Percentiles rank a stretch among this genome's conserved stretches.
Conservation (phyloP, 2,888 invertebrate genomes). For the Aethes cnicana region DNA sequence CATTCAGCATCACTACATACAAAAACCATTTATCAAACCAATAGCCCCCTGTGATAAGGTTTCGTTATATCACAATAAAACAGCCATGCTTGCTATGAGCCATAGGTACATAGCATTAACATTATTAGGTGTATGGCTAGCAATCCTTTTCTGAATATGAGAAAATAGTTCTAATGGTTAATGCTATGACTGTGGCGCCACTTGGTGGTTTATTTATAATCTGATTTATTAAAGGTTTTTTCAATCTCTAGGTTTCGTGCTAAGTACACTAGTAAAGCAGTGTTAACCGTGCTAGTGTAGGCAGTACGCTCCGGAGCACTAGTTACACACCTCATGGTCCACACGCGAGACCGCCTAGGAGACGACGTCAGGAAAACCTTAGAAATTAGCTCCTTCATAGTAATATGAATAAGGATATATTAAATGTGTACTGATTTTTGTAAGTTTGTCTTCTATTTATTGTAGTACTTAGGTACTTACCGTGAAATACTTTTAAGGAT, state of each 20-base stretch:
- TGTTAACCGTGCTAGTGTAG: slow-evolving; percentile 79
- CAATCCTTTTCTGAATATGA: slow-evolving; percentile 38
- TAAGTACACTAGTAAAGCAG: slow-evolving; percentile 83
- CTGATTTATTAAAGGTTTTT: slow-evolving; percentile 75
- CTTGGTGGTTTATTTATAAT: slow-evolving; percentile 54
- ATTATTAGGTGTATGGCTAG: slow-evolving; percentile 54
- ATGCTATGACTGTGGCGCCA: slow-evolving; percentile 74
- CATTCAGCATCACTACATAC: slow-evolving; percentile 13
- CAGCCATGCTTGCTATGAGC: too few relatives aligned
- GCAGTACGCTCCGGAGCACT: slow-evolving; percentile 82
- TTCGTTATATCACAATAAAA: too few relatives aligned
- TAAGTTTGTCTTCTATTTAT: slow-evolving; percentile 80
- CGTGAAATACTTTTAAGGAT: slow-evolving; percentile 75
- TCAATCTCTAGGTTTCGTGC: slow-evolving; percentile 83
- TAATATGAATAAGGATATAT: slow-evolving; percentile 66
- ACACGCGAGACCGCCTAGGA: slow-evolving; percentile 77
- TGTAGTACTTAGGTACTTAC: slow-evolving; percentile 79
- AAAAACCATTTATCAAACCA: slow-evolving; percentile 8
- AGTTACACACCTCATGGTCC: slow-evolving; percentile 78
- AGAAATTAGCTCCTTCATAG: slow-evolving; percentile 69
- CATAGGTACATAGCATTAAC: slow-evolving; percentile 80
- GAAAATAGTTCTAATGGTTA: slow-evolving; percentile 63
- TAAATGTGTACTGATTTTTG: slow-evolving; percentile 72
- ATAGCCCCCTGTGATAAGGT: neutral
- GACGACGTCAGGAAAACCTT: slow-evolving; percentile 76